Evolutionary conservation across 2,888 invertebrate genomes (phyloP), one percentile per base, ranked within the genome.

Genomic region (Pocota personata): DNA sequence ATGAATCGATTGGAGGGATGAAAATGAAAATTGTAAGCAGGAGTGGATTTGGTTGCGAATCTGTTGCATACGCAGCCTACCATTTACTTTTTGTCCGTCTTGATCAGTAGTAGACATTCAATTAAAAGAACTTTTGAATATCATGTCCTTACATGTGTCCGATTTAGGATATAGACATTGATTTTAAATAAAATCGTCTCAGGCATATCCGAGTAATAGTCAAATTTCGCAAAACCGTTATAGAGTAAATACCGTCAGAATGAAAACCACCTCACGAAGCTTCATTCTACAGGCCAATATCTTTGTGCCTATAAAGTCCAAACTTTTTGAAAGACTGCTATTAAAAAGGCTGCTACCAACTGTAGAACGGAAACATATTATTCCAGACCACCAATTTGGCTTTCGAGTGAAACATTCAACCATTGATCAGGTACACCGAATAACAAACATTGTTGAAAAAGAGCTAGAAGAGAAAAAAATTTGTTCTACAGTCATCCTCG

Each of bases 1-100:
- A 66, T 66, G 37, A 24, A 50, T 66, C 35, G 64, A 35, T 50
- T 16, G 35, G 37, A 14, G 50, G 50, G 24, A 50, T 21, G 37
- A 14, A 35, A 24, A 12, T 52, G 16, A 32, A 5, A 24, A 35
- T 7, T 50, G 24, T 24, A 12, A 30, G 37, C 48, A 48, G 64
- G 64, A 50, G 48, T 48, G 48, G 48, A 50, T n/a, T 46, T 43
- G 7, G 21, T 30, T 27, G n/a, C 37, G 14, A 4, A 14, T 40
- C 3, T 40, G 14, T 12, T 14, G 12, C 40, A 6, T 12, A 35
- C 2, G 12, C 1, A 12, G 12, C 8, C 35, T 8, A 35, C 8
- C 10, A 24, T 24, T 24, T 3, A 24, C 4, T 3, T 24, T 2
- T 24, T 24, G 1, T 7, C 3, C 7, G 3, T 7, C 30, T 1